Conservation (phyloP, 2,113 vertebrate species). For the Ophiodon elongatus region DNA sequence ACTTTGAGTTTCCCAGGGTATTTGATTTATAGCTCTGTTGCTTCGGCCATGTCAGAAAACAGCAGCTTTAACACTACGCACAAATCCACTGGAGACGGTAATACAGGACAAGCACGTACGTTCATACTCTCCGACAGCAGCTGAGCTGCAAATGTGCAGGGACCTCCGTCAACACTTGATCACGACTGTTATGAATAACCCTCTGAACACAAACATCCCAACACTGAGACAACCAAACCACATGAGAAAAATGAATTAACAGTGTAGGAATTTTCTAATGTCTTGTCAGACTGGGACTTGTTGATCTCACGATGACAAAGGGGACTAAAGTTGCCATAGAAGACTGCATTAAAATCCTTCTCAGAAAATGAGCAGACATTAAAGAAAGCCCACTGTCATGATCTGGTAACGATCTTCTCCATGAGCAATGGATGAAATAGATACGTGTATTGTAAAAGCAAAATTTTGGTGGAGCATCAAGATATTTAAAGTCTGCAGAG, state of each 20-base stretch:
- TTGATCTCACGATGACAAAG: neutral
- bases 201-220: conserved; percentile 10
- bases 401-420: neutral
- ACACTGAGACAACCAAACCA: neutral
- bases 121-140: conserved; percentile 5
- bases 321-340: neutral
- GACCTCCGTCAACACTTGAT: conserved; percentile 34
- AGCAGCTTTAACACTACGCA: conserved; percentile 37
- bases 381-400: neutral
- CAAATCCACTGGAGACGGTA: neutral
- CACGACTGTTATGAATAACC: conserved; percentile 20
- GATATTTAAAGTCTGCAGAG: neutral
- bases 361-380: neutral
- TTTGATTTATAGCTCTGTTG: conserved; percentile 53
- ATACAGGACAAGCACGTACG: neutral
- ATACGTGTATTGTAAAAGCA: neutral
- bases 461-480: neutral
- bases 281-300: neutral
- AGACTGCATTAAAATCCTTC: neutral
- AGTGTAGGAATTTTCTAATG: neutral
- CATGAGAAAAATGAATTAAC: neutral
- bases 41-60: conserved; percentile 42
- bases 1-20: conserved; percentile 27
- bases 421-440: neutral
- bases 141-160: conserved; percentile 19